These are phyloP conservation scores for Aulostomus chinensis DNA, from an alignment of 2,797 vertebrate species.

Conservation along the genomic window DNA sequence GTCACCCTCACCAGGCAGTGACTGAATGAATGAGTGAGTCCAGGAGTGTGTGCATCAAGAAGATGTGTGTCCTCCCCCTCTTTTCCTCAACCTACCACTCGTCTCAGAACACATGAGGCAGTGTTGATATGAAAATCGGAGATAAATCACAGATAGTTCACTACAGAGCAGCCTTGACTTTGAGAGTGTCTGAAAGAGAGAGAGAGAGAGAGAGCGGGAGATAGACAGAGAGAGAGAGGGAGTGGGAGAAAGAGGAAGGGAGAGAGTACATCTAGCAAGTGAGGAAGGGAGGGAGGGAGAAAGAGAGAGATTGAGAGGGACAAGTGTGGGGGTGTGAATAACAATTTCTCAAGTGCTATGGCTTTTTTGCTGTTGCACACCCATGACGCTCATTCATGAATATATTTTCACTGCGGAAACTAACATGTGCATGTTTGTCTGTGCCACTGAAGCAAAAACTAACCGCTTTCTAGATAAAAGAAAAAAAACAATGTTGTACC, in stretches of 20 bases:
- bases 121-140: conserved; percentile 70
- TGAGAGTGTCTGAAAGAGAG: conserved; percentile 62
- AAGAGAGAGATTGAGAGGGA: conserved; percentile 51
- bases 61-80: conserved; percentile 20
- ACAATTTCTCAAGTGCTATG: conserved; percentile 60
- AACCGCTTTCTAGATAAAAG: conserved; percentile 5
- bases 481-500: conserved; percentile 7
- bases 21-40: conserved; percentile 37
- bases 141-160: conserved; percentile 76
- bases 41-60: conserved; percentile 22
- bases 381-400: conserved; percentile 32
- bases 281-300: conserved; percentile 28
- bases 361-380: conserved; percentile 47
- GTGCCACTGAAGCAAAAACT: background rate
- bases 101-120: conserved; percentile 52
- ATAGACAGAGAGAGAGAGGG: conserved; percentile 9
- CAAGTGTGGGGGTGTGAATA: conserved; percentile 41
- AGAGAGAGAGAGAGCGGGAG: conserved; percentile 4
- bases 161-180: conserved; percentile 77
- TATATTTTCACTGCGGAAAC: conserved; percentile 12
- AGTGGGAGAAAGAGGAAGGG: conserved; percentile 19
- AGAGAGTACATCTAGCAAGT: conserved; percentile 22
- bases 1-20: conserved; percentile 45
- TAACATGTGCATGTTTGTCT: background rate
- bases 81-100: conserved; percentile 40